Evolutionary conservation across 2,888 invertebrate genomes (phyloP), one percentile per base, ranked within the genome.

Genomic region (Petrolisthes manimaculis): DNA sequence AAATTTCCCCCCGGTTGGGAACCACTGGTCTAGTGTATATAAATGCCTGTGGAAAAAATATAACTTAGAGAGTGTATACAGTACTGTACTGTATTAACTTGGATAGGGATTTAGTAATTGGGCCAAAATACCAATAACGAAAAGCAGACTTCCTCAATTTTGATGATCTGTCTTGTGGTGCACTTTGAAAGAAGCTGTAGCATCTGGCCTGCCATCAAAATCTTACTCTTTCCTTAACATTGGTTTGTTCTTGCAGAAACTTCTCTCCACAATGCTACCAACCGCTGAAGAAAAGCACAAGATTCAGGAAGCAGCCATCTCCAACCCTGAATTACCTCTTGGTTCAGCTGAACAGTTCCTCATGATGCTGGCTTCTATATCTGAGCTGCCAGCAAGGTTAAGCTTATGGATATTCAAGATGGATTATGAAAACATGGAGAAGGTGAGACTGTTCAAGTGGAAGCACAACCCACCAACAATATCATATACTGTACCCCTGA

Each of bases 261-360:
- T 99, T 86, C 93, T 99, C 89, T 79, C 84, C 1, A 97, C 97
- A 14, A 99, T 99, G 99, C 94, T 99, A 92, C 99, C 99, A 53
- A 97, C 97, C 3, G 98, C 98, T 92, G 99, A 98, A 93, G 99
- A 99, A 93, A 96, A 97, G 92, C 95, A 96, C n/a, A 97, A 97
- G 94, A 99, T 99, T 92, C 96, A 97, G 93, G 98, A 99, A 93
- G 99, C 98, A 78, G 98, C 98, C 94, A 96, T 96, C 92, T 95
- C 96, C 74, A 97, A 97, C 93, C 97, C 98, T 1, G 97, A 97
- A 92, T 94, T 97, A 92, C 97, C 97, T 14, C 93, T 98, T 90
- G 99, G 99, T 89, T 97, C 97, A 92, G 99, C 99, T 0, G 99
- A 99, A 93, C 98, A 99, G 93, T 99, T 99, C 93, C 95, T 99